Base-by-base conservation (phyloP, 2,888 invertebrate species). In the Periphyllus acericola region DNA sequence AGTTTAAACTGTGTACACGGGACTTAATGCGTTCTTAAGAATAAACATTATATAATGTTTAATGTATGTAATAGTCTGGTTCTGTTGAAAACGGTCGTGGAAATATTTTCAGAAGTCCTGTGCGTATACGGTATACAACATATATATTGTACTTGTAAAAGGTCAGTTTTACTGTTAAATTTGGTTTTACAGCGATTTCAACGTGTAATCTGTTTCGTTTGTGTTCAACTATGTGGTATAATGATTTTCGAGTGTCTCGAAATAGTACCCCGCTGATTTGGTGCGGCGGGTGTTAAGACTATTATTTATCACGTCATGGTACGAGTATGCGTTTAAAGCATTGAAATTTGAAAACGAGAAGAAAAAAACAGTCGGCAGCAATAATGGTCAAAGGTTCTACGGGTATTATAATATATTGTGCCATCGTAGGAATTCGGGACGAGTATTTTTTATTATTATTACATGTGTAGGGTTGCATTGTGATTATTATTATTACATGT, bases 271-370 rank as follows among this genome's bases (percentile, higher is more conserved):
- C 68, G 84, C 84, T 85, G 78, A 52, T 68, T 85, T 46, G 52
- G 52, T n/a, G n/a, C 14, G 34, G 60, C 46, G 75, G 66, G 46
- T 85, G 78, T 78, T 52, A 40, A 84, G 46, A 84, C 68, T 78
- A 46, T 85, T 85, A 85, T 85, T 78, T 78, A 78, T 85, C 78
- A 46, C 66, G 68, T 85, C 84, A 68, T 25, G 78, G 60, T 78
- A 83, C 60, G 74, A 83, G 40, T 75, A n/a, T 29, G 60, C 83
- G 40, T 83, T 75, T 83, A 17, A 21, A 75, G 75, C 29, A 75
- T 83, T 21, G 21, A n/a, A 60, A 32, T 75, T 66, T 83, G 60
- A 14, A 72, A 72, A 83, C 32, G 46, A 83, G 60, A 83, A 83
- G 36, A 75, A 83, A 83, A 83, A 75, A 21, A 66, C 34, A 9